These are phyloP conservation scores for Porites lutea DNA, from an alignment of 64 coral and sea anemone species.

Conservation along the genomic window DNA sequence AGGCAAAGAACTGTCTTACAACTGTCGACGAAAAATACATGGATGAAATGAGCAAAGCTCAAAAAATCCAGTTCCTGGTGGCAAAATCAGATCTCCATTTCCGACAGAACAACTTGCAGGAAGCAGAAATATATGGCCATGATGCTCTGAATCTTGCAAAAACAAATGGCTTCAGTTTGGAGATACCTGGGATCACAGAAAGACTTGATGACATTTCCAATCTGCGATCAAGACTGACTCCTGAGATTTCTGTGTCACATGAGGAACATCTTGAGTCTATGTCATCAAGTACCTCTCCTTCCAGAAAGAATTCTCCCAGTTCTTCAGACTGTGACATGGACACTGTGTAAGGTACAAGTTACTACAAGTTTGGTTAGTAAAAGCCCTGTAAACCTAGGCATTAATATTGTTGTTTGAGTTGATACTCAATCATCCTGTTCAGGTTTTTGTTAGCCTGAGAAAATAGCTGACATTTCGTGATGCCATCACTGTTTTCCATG, in stretches of 20 bases:
- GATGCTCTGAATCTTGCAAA: conserved; percentile 44
- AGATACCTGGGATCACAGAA: conserved; percentile 52
- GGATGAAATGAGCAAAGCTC: conserved; percentile 16
- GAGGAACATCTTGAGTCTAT: not conserved
- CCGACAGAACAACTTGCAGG: not conserved
- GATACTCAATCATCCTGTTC: no score
- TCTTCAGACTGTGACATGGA: conserved; percentile 33
- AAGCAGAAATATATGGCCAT: not conserved
- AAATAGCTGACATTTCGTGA: no score
- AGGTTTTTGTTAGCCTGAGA: no score
- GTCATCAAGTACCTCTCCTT: not conserved
- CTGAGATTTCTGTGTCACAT: not conserved
- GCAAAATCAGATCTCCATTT: conserved; percentile 57
- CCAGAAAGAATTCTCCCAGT: not conserved
- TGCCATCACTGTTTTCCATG: no score
- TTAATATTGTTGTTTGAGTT: no score
- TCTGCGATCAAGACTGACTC: not conserved
- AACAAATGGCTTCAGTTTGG: conserved; percentile 41
- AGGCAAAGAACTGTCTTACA: conserved; percentile 56
- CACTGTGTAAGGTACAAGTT: not conserved
- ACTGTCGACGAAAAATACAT: conserved; percentile 27
- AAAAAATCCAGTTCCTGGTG: conserved; percentile 47
- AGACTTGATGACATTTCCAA: conserved; percentile 24
- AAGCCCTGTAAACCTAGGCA: no score
- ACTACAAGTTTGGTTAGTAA: no score